Conservation (phyloP, 2,888 invertebrate species). For the Bhutanitis thaidina region DNA sequence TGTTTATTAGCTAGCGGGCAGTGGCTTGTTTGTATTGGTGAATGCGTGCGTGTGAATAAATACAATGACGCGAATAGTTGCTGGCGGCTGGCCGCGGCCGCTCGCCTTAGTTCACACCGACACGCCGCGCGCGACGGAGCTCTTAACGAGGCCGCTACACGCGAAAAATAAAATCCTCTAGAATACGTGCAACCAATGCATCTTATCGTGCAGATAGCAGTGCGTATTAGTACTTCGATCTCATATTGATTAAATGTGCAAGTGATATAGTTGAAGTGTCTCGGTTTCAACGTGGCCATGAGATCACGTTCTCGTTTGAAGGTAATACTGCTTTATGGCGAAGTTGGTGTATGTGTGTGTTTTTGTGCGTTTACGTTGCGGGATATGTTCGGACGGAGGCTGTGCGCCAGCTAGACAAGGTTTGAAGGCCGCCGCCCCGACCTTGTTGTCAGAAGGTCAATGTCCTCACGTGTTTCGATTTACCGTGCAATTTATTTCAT, state of each 20-base stretch:
- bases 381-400: slow-evolving; percentile 43
- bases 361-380: slow-evolving; percentile 50
- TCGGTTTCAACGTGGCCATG: slow-evolving; percentile 69
- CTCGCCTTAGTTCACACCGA: slow-evolving; percentile 34
- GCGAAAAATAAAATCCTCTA: slow-evolving; percentile 27
- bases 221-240: slow-evolving; percentile 60
- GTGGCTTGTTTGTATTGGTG: slow-evolving; percentile 66
- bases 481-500: slow-evolving; percentile 5
- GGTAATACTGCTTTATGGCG: slow-evolving; percentile 53
- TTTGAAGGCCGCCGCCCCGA: slow-evolving; percentile 77
- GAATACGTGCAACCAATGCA: slow-evolving; percentile 51
- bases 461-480: slow-evolving; percentile 63
- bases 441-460: slow-evolving; percentile 76
- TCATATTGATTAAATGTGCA: slow-evolving; percentile 36
- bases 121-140: slow-evolving; percentile 57
- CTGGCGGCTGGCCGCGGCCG: slow-evolving; percentile 46
- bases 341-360: slow-evolving; percentile 42
- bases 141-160: slow-evolving; percentile 64
- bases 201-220: slow-evolving; percentile 67
- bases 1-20: slow-evolving; percentile 37
- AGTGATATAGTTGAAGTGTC: slow-evolving; percentile 47
- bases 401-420: slow-evolving; percentile 30
- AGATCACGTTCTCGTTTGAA: slow-evolving; percentile 63
- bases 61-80: slow-evolving; percentile 68
- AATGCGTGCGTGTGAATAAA: slow-evolving; percentile 68